Base-by-base conservation (phyloP, 1,140 invertebrate species). In the Venustaconcha ellipsiformis region DNA sequence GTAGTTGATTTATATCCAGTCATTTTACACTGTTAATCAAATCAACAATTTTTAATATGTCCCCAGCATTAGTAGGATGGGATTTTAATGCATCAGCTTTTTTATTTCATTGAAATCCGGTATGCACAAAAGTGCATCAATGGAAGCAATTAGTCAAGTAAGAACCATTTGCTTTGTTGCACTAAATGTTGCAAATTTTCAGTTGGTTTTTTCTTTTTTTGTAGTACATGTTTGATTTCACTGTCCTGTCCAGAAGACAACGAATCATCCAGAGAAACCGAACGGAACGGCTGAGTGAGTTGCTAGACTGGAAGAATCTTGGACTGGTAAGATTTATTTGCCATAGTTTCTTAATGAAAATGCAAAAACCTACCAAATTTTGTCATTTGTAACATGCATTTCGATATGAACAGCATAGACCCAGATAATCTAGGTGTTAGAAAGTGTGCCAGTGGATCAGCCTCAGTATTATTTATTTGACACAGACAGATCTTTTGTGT, bases 181-280 rank as follows among this genome's bases (percentile, higher is more conserved):
- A 23, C 65, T 14, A 15, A 26, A 18, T 37, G 57, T 58, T 72
- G 26, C 60, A 62, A 60, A 20, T 23, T 20, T n/a, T 30, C 23
- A 15, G 26, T 60, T 62, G 1, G 18, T 48, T 65, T 69, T 13
- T 62, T 80, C 20, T 74, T 72, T 62, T 68, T 76, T 85, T 88
- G 68, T 80, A 92, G 88, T 90, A 89, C 83, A 96, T 99, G 95
- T 97, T 94, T 90, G 97, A 99, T 87, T 99, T 99, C 89, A 93
- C 94, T n/a, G 92, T 94, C 80, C 89, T 99, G 56, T 96, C 95
- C 84, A 92, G 99, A 70, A 92, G 99, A 67, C 99, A 99, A 89
- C 93, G 99, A 83, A 99, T 99, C 80, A 99, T 99, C 82, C 97
- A 99, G 87, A 93, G 99, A 84, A 99, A 99, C 89, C 93, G 98